A percentile compares a stretch with the other conserved stretches of the same genome.
These are phyloP conservation scores for Leptinotarsa juncta DNA, from an alignment of 2,888 invertebrate species.

Conservation along the genomic window DNA sequence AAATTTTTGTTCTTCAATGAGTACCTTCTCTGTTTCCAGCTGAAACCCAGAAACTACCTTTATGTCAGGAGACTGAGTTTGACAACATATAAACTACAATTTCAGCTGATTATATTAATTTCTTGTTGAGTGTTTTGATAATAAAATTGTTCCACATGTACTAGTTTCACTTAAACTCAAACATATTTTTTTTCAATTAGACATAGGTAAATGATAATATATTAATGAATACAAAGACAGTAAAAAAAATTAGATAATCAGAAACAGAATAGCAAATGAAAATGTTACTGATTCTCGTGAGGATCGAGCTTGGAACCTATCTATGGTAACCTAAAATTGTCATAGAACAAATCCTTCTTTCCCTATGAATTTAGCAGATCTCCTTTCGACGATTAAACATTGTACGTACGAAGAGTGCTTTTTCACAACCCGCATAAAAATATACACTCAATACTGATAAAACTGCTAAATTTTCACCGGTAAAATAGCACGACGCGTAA, in stretches of 20 bases:
- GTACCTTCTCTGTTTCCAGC: too few species aligned
- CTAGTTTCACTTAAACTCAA: too few species aligned
- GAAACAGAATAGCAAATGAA: neutral
- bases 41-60: too few species aligned
- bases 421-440: slow-evolving; percentile 62
- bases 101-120: too few species aligned
- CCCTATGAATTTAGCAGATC: slow-evolving; percentile 50
- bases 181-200: too few species aligned
- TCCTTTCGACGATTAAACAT: slow-evolving; percentile 44
- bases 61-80: too few species aligned
- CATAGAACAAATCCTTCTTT: slow-evolving; percentile 51
- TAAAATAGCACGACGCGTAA: slow-evolving; percentile 40
- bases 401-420: slow-evolving; percentile 51
- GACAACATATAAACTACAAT: too few species aligned
- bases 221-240: neutral
- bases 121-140: too few species aligned
- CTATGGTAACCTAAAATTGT: slow-evolving; percentile 55
- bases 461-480: slow-evolving; percentile 45
- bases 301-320: slow-evolving; percentile 37
- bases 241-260: neutral
- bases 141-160: too few species aligned
- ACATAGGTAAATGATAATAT: too few species aligned
- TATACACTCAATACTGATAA: slow-evolving; percentile 60
- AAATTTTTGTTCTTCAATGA: too few species aligned
- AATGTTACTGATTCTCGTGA: slow-evolving; percentile 4